Percentiles rank a stretch among this genome's conserved stretches.
These are phyloP conservation scores for Glossosoma conforme DNA, from an alignment of 1,140 invertebrate species.

Conservation along the genomic window DNA sequence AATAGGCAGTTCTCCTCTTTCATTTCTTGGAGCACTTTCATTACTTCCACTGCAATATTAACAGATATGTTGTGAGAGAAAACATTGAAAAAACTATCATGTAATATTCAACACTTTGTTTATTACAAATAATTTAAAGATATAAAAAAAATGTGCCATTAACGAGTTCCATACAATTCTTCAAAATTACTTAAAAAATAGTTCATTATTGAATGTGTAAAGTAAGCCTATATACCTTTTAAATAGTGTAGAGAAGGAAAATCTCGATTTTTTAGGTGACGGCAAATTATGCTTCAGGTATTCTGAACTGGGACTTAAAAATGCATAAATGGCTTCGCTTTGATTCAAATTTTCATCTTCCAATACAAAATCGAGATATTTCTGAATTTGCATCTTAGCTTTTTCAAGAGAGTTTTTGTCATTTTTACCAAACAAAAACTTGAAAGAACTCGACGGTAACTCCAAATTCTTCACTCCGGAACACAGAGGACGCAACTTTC, in stretches of 20 bases:
- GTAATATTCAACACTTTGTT: not conserved
- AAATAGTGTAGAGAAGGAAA: conserved; percentile 80
- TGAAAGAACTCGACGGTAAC: conserved; percentile 71
- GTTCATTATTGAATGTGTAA: too few relatives aligned
- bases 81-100: conserved; percentile 2
- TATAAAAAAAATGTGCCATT: too few relatives aligned
- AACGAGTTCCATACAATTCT: too few relatives aligned
- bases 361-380: conserved; percentile 78
- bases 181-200: too few relatives aligned
- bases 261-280: conserved; percentile 73
- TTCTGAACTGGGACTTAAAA: conserved; percentile 84
- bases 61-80: not conserved
- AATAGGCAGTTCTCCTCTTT: conserved; percentile 33
- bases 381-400: conserved; percentile 76
- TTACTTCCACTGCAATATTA: conserved; percentile 27
- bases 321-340: conserved; percentile 83
- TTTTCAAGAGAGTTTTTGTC: conserved; percentile 75
- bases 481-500: conserved; percentile 76
- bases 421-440: conserved; percentile 74
- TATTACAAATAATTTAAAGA: not conserved
- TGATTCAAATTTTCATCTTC: conserved; percentile 82
- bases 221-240: conserved; percentile 55
- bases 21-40: conserved; percentile 24
- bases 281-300: conserved; percentile 73
- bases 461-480: conserved; percentile 75